Conservation (phyloP, 2,888 invertebrate genomes). For the Sclerodermus sp. region DNA sequence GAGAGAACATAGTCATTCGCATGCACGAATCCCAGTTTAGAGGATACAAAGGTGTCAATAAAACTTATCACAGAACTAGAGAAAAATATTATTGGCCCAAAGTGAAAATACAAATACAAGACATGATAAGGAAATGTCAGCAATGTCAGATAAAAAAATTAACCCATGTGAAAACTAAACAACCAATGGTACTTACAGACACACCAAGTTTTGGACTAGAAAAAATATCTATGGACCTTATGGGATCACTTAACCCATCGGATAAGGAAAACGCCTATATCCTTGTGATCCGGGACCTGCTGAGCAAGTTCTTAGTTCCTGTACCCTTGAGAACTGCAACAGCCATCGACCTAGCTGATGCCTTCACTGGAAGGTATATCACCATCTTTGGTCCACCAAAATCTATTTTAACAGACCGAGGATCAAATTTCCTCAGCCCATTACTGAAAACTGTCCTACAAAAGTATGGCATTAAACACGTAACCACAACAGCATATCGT, state of each 20-base stretch:
- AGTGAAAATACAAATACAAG: constrained; percentile 8
- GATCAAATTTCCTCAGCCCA: too few relatives aligned
- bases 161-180: constrained; percentile 6
- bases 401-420: too few relatives aligned
- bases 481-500: too few relatives aligned
- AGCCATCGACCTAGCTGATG: too few relatives aligned
- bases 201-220: constrained; percentile 6
- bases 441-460: too few relatives aligned
- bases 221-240: constrained; percentile 14
- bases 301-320: too few relatives aligned
- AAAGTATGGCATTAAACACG: too few relatives aligned
- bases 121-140: constrained; percentile 2
- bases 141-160: constrained; percentile 12
- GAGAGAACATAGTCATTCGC: too few relatives aligned
- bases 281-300: constrained; percentile 4
- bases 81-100: constrained; percentile 9
- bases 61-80: constrained; percentile 11
- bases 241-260: constrained; percentile 15
- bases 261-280: constrained; percentile 12
- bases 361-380: too few relatives aligned
- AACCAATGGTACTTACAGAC: constrained; percentile 14
- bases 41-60: constrained; percentile 14
- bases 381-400: too few relatives aligned
- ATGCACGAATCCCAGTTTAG: neutral
- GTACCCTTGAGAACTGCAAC: too few relatives aligned